These are phyloP conservation scores for Bubo bubo DNA, from an alignment of 2,113 vertebrate genomes.

Conservation along the genomic window DNA sequence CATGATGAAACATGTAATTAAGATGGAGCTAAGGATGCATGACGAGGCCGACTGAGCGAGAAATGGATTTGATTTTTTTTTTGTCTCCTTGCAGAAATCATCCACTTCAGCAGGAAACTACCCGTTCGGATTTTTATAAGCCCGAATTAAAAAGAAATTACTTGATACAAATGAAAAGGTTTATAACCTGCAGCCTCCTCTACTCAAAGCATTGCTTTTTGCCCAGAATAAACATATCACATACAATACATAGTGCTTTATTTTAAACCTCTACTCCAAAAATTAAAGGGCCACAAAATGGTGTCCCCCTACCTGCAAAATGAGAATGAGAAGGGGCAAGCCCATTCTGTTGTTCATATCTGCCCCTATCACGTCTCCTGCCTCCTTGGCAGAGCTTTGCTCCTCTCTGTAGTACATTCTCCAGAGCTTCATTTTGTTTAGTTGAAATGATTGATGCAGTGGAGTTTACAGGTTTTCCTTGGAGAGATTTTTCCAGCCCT, in stretches of 20 bases:
- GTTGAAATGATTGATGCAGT: constrained; percentile 58
- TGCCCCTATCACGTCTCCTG: background rate
- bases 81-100: constrained; percentile 66
- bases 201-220: constrained; percentile 18
- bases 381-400: background rate
- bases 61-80: constrained; percentile 65
- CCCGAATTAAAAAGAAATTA: constrained; percentile 60
- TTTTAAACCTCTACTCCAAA: background rate
- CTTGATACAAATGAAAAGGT: constrained; percentile 39
- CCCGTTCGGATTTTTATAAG: constrained; percentile 33
- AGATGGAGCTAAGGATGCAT: constrained; percentile 70
- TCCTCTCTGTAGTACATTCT: background rate
- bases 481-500: constrained; percentile 16
- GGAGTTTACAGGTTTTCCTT: constrained; percentile 39
- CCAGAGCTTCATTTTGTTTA: constrained; percentile 22
- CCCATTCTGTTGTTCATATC: background rate
- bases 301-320: accelerated
- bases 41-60: constrained; percentile 62
- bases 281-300: background rate
- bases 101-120: constrained; percentile 53
- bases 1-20: constrained; percentile 70
- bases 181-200: constrained; percentile 43
- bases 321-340: background rate
- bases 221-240: background rate
- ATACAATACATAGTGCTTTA: background rate